Evolutionary conservation across 2,888 invertebrate species (phyloP).

Genomic region (Metallyticus violacea): DNA sequence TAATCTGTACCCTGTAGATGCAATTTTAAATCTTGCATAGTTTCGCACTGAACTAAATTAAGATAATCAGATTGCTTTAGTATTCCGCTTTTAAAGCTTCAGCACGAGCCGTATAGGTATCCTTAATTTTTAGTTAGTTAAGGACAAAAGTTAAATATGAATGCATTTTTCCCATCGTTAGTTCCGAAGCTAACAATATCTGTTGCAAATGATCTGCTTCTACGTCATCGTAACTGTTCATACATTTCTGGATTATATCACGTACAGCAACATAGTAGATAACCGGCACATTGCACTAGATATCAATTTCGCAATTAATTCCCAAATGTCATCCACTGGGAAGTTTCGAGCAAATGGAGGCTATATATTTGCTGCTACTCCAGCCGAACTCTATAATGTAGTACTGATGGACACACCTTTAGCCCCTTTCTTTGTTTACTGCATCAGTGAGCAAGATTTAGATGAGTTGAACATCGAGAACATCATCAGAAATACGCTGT

Average conservation of each 20-base stretch:
- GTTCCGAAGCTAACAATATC: too few relatives aligned
- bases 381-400: conserved; percentile 98
- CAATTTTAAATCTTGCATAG: conserved; percentile 97
- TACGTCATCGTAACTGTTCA: too few relatives aligned
- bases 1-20: conserved; percentile 99
- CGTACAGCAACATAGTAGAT: too few relatives aligned
- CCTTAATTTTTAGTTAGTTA: too few relatives aligned
- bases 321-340: conserved; percentile 99
- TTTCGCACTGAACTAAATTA: conserved; percentile 99
- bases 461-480: conserved; percentile 99
- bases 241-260: too few relatives aligned
- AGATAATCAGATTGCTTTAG: conserved; percentile 95
- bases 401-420: conserved; percentile 95
- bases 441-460: conserved; percentile 98
- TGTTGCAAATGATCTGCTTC: too few relatives aligned
- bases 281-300: too few relatives aligned
- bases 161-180: too few relatives aligned
- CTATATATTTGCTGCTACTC: conserved; percentile 97
- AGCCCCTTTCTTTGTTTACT: conserved; percentile 98
- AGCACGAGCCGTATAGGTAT: conserved; percentile 95
- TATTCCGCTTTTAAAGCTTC: conserved; percentile 98
- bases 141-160: too few relatives aligned
- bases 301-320: too few relatives aligned
- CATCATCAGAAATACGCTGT: conserved; percentile 97
- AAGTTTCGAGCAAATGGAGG: conserved; percentile 99